Evolutionary conservation across 2,797 vertebrate species (phyloP), one percentile per base, ranked within the genome.

Genomic region (Poecilia velifera): DNA sequence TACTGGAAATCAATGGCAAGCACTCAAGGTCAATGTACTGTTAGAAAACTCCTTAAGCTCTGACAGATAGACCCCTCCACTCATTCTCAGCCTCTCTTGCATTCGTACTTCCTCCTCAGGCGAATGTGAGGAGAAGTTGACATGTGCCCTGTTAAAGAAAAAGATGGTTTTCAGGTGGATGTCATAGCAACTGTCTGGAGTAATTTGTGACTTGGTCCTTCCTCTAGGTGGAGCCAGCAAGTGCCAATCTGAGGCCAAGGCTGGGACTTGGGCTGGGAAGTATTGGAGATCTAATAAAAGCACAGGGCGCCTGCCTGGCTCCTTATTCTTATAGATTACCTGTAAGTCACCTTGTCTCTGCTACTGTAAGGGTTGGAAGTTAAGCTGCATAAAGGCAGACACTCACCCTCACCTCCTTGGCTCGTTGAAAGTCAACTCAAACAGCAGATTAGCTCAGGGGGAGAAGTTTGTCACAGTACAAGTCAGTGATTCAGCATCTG

Each of bases 11-110:
- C 98, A 97, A 98, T 98, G 97, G 91, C 94, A 96, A 85, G 83
- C 96, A 97, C 97, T 99, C 98, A 99, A 99, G 98, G 98, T 99
- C 98, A 99, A 98, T 98, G 97, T 98, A 98, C 97, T 97, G 97
- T 97, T 97, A 96, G 97, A 97, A 97, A 98, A 97, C 97, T 98
- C 97, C 97, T 97, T 97, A 97, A 96, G 96, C 95, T 91, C 96
- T 98, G 97, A 99, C 96, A 94, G 98, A 99, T 98, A 96, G 97
- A 97, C 97, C 95, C 85, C 85, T 88, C 81, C 49, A 79, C 80
- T 84, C 79, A 79, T 87, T 84, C 82, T 84, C 86, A 82, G 73
- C 82, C 79, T 84, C 86, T 82, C 74, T 77, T 74, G 46, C 73
- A 77, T 86, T 79, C 85, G 83, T 81, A 83, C 91, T 91, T 86